phyloP scores from a whole-genome alignment of 2,113 vertebrate species.

The Pterocles burchelli region DNA sequence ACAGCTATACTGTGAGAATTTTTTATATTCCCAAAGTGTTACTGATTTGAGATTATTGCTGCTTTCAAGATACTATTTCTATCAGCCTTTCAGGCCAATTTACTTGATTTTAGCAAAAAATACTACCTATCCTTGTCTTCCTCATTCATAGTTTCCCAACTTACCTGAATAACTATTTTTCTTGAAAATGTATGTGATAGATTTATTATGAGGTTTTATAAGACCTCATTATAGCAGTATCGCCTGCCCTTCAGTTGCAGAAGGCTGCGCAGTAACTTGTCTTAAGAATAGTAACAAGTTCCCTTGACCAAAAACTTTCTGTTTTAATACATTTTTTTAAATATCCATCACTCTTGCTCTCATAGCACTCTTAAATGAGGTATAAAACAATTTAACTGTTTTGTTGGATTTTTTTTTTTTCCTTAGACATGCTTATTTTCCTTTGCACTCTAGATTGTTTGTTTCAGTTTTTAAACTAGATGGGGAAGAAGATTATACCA shows the following conservation, averaged over 20 bases:
- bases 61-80: neutral
- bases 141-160: neutral
- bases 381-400: neutral
- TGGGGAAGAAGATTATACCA: neutral
- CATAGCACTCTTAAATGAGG: neutral
- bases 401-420: neutral
- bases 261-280: neutral
- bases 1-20: neutral
- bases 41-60: neutral
- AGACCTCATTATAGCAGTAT: fast-evolving
- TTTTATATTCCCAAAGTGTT: neutral
- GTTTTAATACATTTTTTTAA: neutral
- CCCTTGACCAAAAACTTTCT: neutral
- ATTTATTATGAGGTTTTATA: neutral
- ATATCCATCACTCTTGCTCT: neutral
- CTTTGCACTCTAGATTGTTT: neutral
- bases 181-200: neutral
- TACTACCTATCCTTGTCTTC: neutral
- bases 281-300: neutral
- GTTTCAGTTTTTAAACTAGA: neutral
- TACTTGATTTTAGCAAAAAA: neutral
- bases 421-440: neutral
- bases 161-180: neutral
- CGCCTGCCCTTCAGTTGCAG: neutral
- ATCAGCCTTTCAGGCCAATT: neutral